Conservation (phyloP, 2,888 invertebrate species). For the Scelioninae gen. 2 region DNA sequence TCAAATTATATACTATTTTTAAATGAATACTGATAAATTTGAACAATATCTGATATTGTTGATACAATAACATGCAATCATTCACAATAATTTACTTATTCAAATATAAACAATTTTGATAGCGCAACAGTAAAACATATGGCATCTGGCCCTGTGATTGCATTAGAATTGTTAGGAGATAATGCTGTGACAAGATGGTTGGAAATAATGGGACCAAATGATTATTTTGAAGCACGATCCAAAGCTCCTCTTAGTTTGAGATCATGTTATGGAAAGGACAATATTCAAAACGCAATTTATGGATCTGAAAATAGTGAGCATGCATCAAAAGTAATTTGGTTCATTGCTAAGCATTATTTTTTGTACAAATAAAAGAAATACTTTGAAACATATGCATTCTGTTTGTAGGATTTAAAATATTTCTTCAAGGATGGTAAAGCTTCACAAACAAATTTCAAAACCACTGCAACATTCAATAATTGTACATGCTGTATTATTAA, state of each 20-base stretch:
- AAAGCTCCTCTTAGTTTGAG: conserved; percentile 79
- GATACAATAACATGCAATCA: too few relatives aligned
- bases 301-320: conserved; percentile 79
- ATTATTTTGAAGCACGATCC: conserved; percentile 79
- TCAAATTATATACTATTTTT: too few relatives aligned
- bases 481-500: conserved; percentile 90
- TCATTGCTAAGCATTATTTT: background rate
- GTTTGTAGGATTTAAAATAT: conserved; percentile 48
- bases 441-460: conserved; percentile 62
- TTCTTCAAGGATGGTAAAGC: conserved; percentile 34
- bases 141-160: conserved; percentile 82
- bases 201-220: conserved; percentile 79
- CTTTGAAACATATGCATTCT: background rate
- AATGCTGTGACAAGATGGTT: conserved; percentile 80
- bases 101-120: conserved; percentile 31
- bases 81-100: too few relatives aligned
- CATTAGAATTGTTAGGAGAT: conserved; percentile 85
- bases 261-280: conserved; percentile 82
- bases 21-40: too few relatives aligned
- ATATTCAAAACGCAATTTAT: conserved; percentile 83
- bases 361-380: too few relatives aligned
- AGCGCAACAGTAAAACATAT: conserved; percentile 73
- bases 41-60: too few relatives aligned
- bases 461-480: conserved; percentile 80
- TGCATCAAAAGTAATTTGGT: conserved; percentile 76